Evolutionary conservation across 2,888 invertebrate species (phyloP).

Genomic region (Eudasyphora cyanicolor): DNA sequence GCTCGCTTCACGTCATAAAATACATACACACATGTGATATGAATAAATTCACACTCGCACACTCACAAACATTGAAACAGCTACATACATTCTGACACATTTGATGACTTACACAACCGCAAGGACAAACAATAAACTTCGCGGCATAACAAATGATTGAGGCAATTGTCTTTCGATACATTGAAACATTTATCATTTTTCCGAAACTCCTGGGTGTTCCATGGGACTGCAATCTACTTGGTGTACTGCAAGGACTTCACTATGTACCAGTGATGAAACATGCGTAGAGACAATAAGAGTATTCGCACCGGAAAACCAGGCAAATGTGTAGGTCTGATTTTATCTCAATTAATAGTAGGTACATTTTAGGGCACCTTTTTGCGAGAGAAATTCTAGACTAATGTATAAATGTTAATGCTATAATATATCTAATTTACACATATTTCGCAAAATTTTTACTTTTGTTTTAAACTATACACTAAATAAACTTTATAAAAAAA

Average conservation of each 20-base stretch:
- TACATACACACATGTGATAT: not conserved
- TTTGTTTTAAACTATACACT: no score
- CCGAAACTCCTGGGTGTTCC: not conserved
- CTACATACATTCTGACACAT: not conserved
- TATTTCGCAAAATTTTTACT: no score
- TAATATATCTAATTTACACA: no score
- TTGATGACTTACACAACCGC: not conserved
- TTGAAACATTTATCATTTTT: constrained; percentile 37
- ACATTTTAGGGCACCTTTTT: no score
- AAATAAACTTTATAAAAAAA: no score
- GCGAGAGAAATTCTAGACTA: no score
- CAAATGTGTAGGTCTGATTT: no score
- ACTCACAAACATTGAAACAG: not conserved
- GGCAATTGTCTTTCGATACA: constrained; percentile 38
- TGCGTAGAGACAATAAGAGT: not conserved
- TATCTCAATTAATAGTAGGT: no score
- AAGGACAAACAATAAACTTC: constrained; percentile 3
- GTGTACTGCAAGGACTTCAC: not conserved
- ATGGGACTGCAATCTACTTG: not conserved
- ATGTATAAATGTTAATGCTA: no score
- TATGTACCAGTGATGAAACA: constrained; percentile 2
- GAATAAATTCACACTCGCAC: not conserved
- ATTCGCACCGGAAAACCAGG: not conserved
- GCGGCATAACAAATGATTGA: constrained; percentile 39
- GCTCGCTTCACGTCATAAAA: not conserved